Conservation (phyloP, 1,140 invertebrate genomes). For the Lamellibrachia luymesi region DNA sequence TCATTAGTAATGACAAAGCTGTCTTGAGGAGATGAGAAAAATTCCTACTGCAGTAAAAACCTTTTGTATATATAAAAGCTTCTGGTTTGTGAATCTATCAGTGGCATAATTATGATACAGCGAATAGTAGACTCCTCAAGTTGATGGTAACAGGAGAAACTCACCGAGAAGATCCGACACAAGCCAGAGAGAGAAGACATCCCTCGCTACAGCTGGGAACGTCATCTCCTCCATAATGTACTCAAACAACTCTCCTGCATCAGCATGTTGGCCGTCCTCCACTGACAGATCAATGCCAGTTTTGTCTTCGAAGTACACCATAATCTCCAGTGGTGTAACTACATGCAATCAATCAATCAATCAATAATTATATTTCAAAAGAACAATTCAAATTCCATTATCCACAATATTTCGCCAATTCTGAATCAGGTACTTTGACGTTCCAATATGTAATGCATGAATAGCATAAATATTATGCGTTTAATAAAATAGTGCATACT, state of each 20-base stretch:
- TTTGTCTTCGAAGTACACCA: conserved; percentile 64
- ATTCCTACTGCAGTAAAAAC: too few species aligned
- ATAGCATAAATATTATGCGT: too few species aligned
- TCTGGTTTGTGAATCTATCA: not conserved
- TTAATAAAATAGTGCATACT: too few species aligned
- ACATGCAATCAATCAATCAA: not conserved
- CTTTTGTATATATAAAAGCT: too few species aligned
- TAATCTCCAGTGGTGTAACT: conserved; percentile 52
- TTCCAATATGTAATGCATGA: too few species aligned
- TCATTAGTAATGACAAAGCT: too few species aligned
- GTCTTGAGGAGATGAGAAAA: too few species aligned
- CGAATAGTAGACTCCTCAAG: not conserved
- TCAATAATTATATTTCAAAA: not conserved
- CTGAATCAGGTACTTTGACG: too few species aligned
- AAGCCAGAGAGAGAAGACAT: conserved; percentile 69
- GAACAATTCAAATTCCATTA: not conserved
- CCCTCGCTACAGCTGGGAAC: conserved; percentile 57
- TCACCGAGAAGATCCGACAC: conserved; percentile 64
- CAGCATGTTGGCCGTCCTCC: conserved; percentile 58
- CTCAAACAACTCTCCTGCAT: conserved; percentile 59
- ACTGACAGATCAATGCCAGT: conserved; percentile 61
- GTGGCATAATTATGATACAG: not conserved
- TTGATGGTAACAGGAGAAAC: conserved; percentile 13
- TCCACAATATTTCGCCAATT: not conserved
- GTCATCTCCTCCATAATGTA: conserved; percentile 60